Conservation (phyloP, 2,797 vertebrate species). For the Caiman crocodilus region DNA sequence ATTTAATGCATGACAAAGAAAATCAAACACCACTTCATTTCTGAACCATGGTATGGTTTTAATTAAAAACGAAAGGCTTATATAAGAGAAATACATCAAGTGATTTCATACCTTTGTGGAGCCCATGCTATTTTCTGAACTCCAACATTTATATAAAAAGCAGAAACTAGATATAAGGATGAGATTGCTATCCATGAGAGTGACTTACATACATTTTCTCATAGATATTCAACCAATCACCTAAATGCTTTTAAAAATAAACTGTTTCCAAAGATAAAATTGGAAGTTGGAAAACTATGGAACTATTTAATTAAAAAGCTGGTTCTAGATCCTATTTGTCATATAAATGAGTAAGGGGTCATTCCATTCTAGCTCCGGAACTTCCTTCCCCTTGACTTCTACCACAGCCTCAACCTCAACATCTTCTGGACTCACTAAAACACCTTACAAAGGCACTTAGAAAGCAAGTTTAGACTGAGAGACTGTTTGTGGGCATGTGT, state of each 20-base stretch:
- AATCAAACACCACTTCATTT: slow-evolving; percentile 58
- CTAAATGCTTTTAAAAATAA: slow-evolving; percentile 51
- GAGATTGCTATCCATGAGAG: background rate
- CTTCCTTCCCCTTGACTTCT: too few relatives aligned
- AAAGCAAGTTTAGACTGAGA: too few relatives aligned
- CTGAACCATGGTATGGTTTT: slow-evolving; percentile 50
- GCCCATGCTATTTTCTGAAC: slow-evolving; percentile 8
- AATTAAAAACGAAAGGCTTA: slow-evolving; percentile 70
- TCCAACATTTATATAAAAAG: slow-evolving; percentile 11
- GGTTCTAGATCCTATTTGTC: slow-evolving; percentile 18
- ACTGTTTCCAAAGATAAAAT: slow-evolving; percentile 24
- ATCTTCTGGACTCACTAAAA: too few relatives aligned
- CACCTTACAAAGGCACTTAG: too few relatives aligned
- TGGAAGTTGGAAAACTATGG: slow-evolving; percentile 35
- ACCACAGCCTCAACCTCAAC: too few relatives aligned
- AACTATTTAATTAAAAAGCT: slow-evolving; percentile 39
- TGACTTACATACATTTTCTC: background rate
- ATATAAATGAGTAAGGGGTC: background rate
- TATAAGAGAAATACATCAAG: slow-evolving; percentile 55
- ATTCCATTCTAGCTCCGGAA: too few relatives aligned
- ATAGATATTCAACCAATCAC: background rate
- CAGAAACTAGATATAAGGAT: slow-evolving; percentile 19
- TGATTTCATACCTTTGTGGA: slow-evolving; percentile 27
- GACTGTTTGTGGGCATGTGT: too few relatives aligned
- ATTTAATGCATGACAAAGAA: slow-evolving; percentile 60